Conservation (phyloP, 2,113 vertebrate genomes). For the Bujurquina vittata region DNA sequence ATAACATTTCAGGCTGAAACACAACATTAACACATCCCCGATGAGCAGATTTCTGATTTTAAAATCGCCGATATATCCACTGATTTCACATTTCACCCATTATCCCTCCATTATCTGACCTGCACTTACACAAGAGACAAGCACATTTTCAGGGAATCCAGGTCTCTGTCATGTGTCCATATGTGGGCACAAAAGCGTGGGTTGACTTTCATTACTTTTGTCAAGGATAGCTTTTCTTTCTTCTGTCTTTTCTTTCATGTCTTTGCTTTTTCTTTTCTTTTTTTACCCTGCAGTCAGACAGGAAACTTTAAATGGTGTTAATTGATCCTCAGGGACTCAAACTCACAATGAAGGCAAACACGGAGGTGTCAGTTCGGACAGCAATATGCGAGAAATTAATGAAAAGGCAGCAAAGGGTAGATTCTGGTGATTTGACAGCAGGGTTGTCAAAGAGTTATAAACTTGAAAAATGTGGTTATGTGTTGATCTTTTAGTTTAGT, state of each 20-base stretch:
- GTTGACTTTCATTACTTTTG: neutral
- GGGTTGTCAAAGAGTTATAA: neutral
- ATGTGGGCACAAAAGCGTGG: neutral
- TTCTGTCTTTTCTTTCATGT: neutral
- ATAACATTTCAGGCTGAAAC: neutral
- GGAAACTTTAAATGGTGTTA: neutral
- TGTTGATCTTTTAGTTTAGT: too few species aligned
- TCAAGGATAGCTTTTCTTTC: neutral
- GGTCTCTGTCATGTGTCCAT: neutral
- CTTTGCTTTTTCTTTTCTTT: neutral
- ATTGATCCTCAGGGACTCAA: neutral
- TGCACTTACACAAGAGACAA: neutral
- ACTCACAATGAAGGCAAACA: neutral
- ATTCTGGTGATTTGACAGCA: neutral
- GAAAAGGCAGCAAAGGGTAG: neutral
- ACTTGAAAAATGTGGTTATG: neutral
- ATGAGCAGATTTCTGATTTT: neutral
- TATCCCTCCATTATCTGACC: neutral
- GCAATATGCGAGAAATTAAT: neutral
- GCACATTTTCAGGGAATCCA: neutral
- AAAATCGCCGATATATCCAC: neutral
- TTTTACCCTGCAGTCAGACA: neutral
- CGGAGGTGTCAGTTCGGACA: neutral
- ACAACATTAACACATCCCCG: neutral
- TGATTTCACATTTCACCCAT: neutral